Conservation (phyloP, 1,140 invertebrate species). For the Drosophila ambigua region DNA sequence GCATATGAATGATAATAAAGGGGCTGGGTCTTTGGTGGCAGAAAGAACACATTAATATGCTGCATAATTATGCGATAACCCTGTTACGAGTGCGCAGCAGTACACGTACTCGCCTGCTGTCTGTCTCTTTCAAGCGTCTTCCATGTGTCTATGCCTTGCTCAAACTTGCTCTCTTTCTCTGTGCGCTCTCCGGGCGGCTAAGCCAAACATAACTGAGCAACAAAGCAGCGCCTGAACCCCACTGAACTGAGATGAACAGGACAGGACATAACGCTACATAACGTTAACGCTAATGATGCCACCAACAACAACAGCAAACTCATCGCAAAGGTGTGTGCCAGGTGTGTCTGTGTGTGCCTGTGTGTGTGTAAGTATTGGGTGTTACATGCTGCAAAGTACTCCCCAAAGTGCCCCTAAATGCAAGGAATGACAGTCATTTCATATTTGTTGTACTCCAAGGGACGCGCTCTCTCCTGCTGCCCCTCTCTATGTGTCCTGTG, state of each 20-base stretch:
- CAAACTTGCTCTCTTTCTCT: not conserved
- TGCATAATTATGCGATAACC: slow-evolving; percentile 81
- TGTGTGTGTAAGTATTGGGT: slow-evolving; percentile 71
- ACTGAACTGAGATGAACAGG: slow-evolving; percentile 28
- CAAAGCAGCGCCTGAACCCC: too few relatives aligned
- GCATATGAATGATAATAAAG: slow-evolving; percentile 64
- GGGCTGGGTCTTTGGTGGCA: slow-evolving; percentile 11
- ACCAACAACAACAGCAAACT: slow-evolving; percentile 38
- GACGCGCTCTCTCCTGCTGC: slow-evolving; percentile 30
- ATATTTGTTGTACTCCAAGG: slow-evolving; percentile 80
- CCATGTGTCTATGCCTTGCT: not conserved
- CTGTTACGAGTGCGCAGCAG: slow-evolving; percentile 10
- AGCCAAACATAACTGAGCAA: slow-evolving; percentile 13
- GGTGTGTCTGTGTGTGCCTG: slow-evolving; percentile 34
- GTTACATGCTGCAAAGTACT: slow-evolving; percentile 80
- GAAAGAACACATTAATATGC: slow-evolving; percentile 74
- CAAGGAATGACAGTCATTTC: slow-evolving; percentile 82
- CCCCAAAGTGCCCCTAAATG: slow-evolving; percentile 81
- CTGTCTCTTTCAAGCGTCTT: not conserved
- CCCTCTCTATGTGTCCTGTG: slow-evolving; percentile 10
- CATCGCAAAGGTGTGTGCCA: slow-evolving; percentile 54
- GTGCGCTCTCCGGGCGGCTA: not conserved
- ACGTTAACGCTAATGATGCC: slow-evolving; percentile 81
- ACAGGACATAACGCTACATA: slow-evolving; percentile 76
- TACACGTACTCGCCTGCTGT: not conserved